A percentile compares a stretch with the other conserved stretches of the same genome.
Conservation (phyloP, 1,140 invertebrate genomes). For the Hydropsyche tenuis region DNA sequence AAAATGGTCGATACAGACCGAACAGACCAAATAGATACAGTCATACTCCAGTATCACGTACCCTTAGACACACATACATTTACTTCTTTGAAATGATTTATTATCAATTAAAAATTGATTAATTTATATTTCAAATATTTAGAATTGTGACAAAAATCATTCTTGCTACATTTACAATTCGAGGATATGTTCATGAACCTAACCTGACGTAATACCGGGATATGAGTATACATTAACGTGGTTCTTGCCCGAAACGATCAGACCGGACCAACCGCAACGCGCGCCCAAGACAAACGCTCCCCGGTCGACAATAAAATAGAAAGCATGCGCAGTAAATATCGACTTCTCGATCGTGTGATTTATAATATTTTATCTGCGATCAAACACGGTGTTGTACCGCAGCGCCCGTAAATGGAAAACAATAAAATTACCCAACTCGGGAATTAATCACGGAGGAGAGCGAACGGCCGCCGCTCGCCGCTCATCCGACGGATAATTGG, state of each 20-base stretch:
- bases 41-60: too few species aligned
- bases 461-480: not conserved
- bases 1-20: too few species aligned
- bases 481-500: not conserved
- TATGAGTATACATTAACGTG: too few species aligned
- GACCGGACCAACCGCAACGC: not conserved
- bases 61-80: too few species aligned
- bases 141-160: too few species aligned
- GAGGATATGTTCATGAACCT: too few species aligned
- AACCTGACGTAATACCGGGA: too few species aligned
- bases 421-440: constrained; percentile 33
- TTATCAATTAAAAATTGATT: too few species aligned
- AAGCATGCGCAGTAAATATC: constrained; percentile 37
- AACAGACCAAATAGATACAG: too few species aligned
- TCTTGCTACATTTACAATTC: too few species aligned
- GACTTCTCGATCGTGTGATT: constrained; percentile 36
- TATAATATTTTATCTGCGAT: constrained; percentile 39
- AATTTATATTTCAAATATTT: too few species aligned
- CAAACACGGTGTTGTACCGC: constrained; percentile 33
- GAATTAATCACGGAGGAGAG: constrained; percentile 28
- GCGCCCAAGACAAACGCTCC: constrained; percentile 8
- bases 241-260: not conserved
- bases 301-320: constrained; percentile 33
- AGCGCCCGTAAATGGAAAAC: constrained; percentile 32
- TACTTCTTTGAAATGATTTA: too few species aligned